Conservation (phyloP, 2,113 vertebrate genomes). For the Megalops atlanticus region DNA sequence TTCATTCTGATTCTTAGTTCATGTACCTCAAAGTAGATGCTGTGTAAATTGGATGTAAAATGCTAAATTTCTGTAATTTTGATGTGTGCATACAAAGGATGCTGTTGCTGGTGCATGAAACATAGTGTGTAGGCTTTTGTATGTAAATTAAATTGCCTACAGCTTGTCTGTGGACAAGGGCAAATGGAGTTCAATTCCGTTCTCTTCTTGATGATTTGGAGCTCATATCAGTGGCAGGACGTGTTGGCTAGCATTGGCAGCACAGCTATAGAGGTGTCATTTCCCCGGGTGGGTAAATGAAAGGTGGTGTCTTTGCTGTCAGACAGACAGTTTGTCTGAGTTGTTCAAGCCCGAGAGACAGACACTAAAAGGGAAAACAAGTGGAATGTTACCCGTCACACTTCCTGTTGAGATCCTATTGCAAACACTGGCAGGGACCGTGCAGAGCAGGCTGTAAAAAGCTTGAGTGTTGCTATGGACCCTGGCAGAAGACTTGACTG, state of each 20-base stretch:
- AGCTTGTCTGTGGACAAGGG: constrained; percentile 6
- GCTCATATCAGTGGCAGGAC: not conserved
- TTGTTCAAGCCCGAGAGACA: not conserved
- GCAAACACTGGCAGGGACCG: not conserved
- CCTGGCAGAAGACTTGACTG: not conserved
- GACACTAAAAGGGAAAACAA: constrained; percentile 3
- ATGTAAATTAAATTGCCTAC: not conserved
- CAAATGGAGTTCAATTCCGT: not conserved
- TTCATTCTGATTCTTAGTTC: not conserved
- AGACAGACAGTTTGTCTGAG: not conserved
- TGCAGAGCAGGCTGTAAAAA: not conserved
- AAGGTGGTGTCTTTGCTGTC: not conserved
- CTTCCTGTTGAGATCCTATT: not conserved
- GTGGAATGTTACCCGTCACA: not conserved
- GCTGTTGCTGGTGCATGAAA: not conserved
- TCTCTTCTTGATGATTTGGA: not conserved
- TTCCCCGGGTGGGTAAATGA: not conserved
- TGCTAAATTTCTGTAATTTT: not conserved
- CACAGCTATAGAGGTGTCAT: not conserved
- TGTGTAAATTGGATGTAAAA: not conserved
- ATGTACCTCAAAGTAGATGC: not conserved
- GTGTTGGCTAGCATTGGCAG: no score
- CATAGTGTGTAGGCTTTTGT: not conserved
- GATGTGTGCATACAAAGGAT: not conserved
- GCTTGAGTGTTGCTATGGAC: not conserved